phyloP scores from a whole-genome alignment of 2,113 vertebrate species.

The Haplochromis vanheusdeni region DNA sequence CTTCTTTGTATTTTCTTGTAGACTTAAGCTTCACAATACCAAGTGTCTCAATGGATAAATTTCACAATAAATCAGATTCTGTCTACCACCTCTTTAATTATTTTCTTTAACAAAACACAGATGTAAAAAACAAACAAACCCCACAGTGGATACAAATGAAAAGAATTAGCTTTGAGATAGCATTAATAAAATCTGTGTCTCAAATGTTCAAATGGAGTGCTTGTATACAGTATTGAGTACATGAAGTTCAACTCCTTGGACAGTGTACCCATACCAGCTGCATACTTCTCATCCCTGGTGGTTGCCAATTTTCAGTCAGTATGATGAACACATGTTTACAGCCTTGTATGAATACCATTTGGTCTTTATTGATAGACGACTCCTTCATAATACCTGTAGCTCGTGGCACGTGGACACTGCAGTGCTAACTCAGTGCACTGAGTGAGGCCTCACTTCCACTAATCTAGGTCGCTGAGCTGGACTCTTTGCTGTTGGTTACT shows the following conservation, averaged over 20 bases:
- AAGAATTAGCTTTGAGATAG: background rate
- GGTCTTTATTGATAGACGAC: background rate
- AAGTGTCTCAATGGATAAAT: background rate
- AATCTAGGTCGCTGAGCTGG: background rate
- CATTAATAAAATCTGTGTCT: background rate
- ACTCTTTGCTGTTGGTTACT: background rate
- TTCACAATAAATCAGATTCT: background rate
- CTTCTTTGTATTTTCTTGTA: background rate
- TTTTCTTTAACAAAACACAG: background rate
- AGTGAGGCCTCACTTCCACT: background rate
- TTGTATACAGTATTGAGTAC: background rate
- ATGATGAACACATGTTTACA: background rate
- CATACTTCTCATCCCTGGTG: background rate
- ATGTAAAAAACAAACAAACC: accelerated
- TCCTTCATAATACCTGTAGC: background rate
- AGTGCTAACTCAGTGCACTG: background rate
- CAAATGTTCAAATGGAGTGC: background rate
- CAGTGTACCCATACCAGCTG: background rate
- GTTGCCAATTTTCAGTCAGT: background rate
- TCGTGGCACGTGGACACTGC: background rate
- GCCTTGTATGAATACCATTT: background rate
- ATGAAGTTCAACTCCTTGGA: background rate
- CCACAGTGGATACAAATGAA: background rate
- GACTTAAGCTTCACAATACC: background rate
- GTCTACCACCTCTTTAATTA: background rate